Evolutionary conservation across 64 coral and sea anemone genomes (phyloP).

Genomic region (Dendronephthya gigantea): DNA sequence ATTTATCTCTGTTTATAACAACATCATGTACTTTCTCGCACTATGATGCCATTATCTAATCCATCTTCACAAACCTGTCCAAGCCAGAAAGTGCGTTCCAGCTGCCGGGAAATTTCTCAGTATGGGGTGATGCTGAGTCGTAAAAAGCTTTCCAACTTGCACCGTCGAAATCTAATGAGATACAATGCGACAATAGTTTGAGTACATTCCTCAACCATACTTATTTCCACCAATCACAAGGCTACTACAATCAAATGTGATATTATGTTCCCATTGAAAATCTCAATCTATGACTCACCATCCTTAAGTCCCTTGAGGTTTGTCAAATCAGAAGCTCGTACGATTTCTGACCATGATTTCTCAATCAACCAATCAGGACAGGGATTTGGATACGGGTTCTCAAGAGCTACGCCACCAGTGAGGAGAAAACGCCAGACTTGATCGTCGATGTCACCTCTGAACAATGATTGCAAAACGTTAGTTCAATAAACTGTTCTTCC

Average conservation of each 20-base stretch:
- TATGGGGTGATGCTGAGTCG: constrained; percentile 70
- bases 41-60: too few species aligned
- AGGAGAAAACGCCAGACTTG: constrained; percentile 90
- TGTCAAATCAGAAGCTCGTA: constrained; percentile 81
- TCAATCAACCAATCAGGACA: constrained; percentile 87
- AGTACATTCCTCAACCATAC: background rate
- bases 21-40: background rate
- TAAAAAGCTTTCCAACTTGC: constrained; percentile 89
- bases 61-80: constrained; percentile 42
- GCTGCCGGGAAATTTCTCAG: constrained; percentile 64
- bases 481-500: too few species aligned
- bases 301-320: constrained; percentile 81
- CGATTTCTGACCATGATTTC: constrained; percentile 93
- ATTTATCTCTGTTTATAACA: background rate
- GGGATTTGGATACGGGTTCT: constrained; percentile 94
- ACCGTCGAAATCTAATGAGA: constrained; percentile 41
- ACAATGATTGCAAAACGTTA: background rate
- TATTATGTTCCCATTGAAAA: background rate
- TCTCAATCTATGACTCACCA: constrained; percentile 21
- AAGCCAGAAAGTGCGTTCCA: constrained; percentile 79
- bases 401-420: constrained; percentile 91
- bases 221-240: background rate
- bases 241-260: too few species aligned
- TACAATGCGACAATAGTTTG: background rate
- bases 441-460: constrained; percentile 77